phyloP scores from a whole-genome alignment of 2,113 vertebrate genomes.

The Chauna torquata region DNA sequence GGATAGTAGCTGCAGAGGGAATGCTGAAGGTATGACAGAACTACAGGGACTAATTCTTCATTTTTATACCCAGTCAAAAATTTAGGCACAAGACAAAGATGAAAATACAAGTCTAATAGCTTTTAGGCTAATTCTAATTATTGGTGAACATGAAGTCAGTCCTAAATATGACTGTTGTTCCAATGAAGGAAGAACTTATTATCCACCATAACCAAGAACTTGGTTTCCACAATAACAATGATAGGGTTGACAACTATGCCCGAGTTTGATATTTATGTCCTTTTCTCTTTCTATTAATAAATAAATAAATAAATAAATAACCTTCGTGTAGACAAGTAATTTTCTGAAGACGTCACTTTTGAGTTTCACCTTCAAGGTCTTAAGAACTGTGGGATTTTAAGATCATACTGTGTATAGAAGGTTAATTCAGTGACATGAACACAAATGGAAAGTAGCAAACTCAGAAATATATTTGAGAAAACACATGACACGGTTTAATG shows the following conservation, averaged over 20 bases:
- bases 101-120: not conserved
- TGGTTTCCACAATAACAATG: not conserved
- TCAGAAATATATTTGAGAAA: constrained; percentile 7
- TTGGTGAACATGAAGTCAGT: not conserved
- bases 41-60: not conserved
- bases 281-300: not conserved
- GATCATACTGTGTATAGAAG: not conserved
- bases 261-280: not conserved
- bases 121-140: not conserved
- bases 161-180: not conserved
- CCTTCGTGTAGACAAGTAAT: not conserved
- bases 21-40: not conserved
- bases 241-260: not conserved
- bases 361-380: constrained; percentile 15
- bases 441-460: not conserved
- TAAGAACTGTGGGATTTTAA: constrained; percentile 19
- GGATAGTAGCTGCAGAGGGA: not conserved
- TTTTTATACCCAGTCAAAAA: not conserved
- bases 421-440: constrained; percentile 21
- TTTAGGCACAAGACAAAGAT: not conserved
- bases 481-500: not conserved
- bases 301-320: not conserved
- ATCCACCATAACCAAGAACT: not conserved
- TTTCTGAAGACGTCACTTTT: not conserved
- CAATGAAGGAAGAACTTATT: not conserved